Evolutionary conservation across 2,797 vertebrate genomes (phyloP), one percentile per base, ranked within the genome.

Genomic region (Onychomys torridus): DNA sequence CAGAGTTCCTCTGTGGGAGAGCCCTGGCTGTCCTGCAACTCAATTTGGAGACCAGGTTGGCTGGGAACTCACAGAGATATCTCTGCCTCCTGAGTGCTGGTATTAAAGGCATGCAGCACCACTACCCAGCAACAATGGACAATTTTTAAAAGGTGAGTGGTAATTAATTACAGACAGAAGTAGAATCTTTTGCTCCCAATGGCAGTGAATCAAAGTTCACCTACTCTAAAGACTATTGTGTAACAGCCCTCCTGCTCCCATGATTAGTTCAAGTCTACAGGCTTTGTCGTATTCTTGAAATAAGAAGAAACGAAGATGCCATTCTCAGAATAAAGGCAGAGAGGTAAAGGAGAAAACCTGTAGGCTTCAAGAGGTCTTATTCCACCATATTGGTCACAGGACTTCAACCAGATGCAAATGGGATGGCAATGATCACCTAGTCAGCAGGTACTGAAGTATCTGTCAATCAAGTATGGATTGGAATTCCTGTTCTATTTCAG

Each of bases 281-380:
- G 25, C 23, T 63, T 92, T 57, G 2, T 32, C 5, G 40, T 89
- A 49, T 59, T 65, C 3, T 21, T 71, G 12, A 91, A 90, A 11
- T 55, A n/a, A 89, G 6, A 88, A 21, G 1, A 0, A 79, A 25
- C 52, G 91, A 52, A 86, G 61, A 65, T 43, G 57, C 23, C 32
- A 61, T 37, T 93, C 40, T 78, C 32, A 73, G 76, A 95, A 85
- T 52, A 93, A 91, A 93, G 89, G 23, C n/a, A 82, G n/a, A 37
- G n/a, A 83, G 37, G 17, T 43, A 89, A 83, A 87, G 79, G 83
- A 40, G 83, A 91, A 89, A 93, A 59, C 1, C 4, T 27, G 40
- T 76, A 59, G 52, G 49, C 59, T 4, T 32, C 34, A 25, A 29
- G 63, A 85, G 59, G 34, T 63, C n/a, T 81, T 13, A 25, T 29